Evolutionary conservation across 2,888 invertebrate genomes (phyloP).

Genomic region (Abscondita cerata): DNA sequence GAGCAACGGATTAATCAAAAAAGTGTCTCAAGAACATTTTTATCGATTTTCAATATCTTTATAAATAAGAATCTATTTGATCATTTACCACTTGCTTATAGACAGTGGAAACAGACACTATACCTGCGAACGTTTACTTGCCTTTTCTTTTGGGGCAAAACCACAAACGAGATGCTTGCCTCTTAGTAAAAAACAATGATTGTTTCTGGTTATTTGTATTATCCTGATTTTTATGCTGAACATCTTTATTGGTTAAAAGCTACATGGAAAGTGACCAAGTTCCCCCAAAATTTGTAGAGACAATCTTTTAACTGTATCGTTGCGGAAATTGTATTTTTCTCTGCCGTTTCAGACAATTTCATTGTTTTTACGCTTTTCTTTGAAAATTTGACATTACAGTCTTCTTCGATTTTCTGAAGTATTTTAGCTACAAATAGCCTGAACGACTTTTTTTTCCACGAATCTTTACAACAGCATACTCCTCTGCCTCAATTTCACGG

Average conservation of each 20-base stretch:
- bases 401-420: neutral
- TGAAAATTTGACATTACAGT: neutral
- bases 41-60: too few species aligned
- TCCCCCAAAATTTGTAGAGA: neutral
- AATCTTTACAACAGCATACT: neutral
- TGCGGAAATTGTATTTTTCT: neutral
- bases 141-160: too few species aligned
- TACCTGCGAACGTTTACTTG: too few species aligned
- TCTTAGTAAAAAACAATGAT: too few species aligned
- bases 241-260: neutral
- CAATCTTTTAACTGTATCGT: neutral
- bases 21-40: too few species aligned
- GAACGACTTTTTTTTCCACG: neutral
- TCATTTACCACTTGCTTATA: too few species aligned
- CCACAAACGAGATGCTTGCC: too few species aligned
- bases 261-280: neutral
- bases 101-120: too few species aligned
- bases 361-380: neutral
- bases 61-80: too few species aligned
- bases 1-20: too few species aligned
- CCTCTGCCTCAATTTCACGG: neutral
- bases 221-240: neutral
- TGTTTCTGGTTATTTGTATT: too few species aligned
- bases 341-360: too few species aligned
- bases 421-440: neutral